Conservation (phyloP, 1,140 invertebrate species). For the Drosophila lacteicornis region DNA sequence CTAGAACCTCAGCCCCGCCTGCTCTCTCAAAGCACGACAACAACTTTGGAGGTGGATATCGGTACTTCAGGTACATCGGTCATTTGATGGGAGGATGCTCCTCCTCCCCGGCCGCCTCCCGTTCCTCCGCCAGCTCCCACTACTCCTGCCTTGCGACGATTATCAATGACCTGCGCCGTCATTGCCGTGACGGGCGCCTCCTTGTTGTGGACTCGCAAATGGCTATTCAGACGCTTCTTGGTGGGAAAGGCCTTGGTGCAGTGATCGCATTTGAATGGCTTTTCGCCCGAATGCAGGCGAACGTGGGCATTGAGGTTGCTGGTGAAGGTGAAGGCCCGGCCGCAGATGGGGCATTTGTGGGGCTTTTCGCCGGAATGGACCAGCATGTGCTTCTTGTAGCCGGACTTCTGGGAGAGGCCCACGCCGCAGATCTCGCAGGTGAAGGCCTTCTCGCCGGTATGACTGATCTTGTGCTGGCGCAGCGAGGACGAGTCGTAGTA, state of each 20-base stretch:
- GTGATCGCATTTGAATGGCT: slow-evolving; percentile 83
- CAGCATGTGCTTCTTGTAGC: slow-evolving; percentile 83
- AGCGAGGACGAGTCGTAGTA: slow-evolving; percentile 81
- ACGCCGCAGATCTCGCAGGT: slow-evolving; percentile 83
- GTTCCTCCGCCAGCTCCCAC: not conserved
- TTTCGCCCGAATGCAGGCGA: slow-evolving; percentile 89
- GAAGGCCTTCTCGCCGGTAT: slow-evolving; percentile 79
- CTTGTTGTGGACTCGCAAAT: slow-evolving; percentile 69
- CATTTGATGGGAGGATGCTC: not conserved
- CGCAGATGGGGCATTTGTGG: slow-evolving; percentile 76
- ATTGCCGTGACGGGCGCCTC: slow-evolving; percentile 40
- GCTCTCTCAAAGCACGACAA: slow-evolving; percentile 59
- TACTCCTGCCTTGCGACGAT: not conserved
- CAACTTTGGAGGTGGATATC: slow-evolving; percentile 70
- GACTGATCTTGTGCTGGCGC: slow-evolving; percentile 78
- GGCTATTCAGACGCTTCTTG: slow-evolving; percentile 72
- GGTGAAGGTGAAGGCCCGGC: slow-evolving; percentile 76
- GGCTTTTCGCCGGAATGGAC: slow-evolving; percentile 81
- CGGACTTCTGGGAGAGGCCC: slow-evolving; percentile 80
- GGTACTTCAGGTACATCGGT: slow-evolving; percentile 58
- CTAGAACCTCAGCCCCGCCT: not conserved
- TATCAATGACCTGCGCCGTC: not conserved
- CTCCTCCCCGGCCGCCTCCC: not conserved
- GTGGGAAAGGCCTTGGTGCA: slow-evolving; percentile 76
- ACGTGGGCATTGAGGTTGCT: slow-evolving; percentile 85